Evolutionary conservation across 1,140 invertebrate species (phyloP), one percentile per base, ranked within the genome.

Genomic region (Cecropterus lyciades): DNA sequence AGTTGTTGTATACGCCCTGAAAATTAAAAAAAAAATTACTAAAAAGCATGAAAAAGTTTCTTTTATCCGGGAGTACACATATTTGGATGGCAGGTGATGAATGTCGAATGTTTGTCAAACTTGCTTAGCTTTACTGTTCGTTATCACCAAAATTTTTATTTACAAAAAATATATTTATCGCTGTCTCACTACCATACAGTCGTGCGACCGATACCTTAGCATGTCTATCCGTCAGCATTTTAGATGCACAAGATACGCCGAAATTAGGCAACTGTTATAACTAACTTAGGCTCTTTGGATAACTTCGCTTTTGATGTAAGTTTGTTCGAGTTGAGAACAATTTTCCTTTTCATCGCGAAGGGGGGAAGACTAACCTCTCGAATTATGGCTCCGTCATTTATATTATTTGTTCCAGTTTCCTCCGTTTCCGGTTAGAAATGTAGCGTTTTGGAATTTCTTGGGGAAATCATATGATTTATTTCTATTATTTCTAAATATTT

Each of bases 241-340:
- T 64, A 67, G 68, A 74, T 74, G 72, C 65, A 60, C 63, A 59
- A 74, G 72, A 70, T 75, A 75, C 46, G 64, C 51, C 37, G 43
- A 66, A 70, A 75, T 75, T 75, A 75, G 70, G 70, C 64, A 75
- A 75, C 67, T 75, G 65, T 72, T 65, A 60, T 75, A 75, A 75
- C 72, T 69, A 72, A 75, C 67, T 75, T 67, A 75, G 60, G 46
- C 46, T 67, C 69, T 72, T 70, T 42, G 55, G 51, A 49, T 59
- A 72, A 75, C 53, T 75, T 75, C 55, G 49, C 73, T 75, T 37
- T 75, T 72, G 62, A 69, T 30, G 60, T 67, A 70, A 69, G 73
- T 62, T 68, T 69, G 69, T 69, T 72, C 27, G 60, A 67, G 60
- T 65, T 60, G 27, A 30, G 45, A 60, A 60, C 43, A 60, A 60